phyloP scores from a whole-genome alignment of 2,888 invertebrate species.

The Eilema sororculum region DNA sequence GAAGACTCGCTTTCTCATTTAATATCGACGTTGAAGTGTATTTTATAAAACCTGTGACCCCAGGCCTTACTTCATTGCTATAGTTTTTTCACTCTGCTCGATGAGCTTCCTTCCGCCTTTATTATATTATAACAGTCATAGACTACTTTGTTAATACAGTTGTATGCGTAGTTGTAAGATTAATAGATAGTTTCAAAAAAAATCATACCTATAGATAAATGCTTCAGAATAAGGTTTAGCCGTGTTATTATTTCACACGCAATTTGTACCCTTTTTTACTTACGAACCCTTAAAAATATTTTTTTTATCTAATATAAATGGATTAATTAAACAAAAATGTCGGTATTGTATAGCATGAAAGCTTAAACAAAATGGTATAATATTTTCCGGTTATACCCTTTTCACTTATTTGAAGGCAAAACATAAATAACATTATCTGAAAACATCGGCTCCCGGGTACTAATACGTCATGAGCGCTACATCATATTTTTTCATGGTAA shows the following conservation, averaged over 20 bases:
- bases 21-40: not conserved
- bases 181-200: not conserved
- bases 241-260: not conserved
- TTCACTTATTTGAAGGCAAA: conserved; percentile 48
- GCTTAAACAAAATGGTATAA: conserved; percentile 27
- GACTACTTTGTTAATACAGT: too few relatives aligned
- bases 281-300: not conserved
- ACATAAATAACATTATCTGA: conserved; percentile 58
- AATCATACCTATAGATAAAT: not conserved
- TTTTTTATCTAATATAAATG: not conserved
- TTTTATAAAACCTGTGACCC: not conserved
- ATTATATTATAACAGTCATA: too few relatives aligned
- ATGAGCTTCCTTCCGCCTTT: too few relatives aligned
- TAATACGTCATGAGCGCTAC: conserved; percentile 47
- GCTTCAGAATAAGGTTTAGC: not conserved
- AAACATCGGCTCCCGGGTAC: conserved; percentile 24
- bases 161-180: not conserved
- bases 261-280: not conserved
- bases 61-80: not conserved
- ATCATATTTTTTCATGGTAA: conserved; percentile 51
- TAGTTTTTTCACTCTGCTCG: not conserved
- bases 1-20: not conserved
- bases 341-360: not conserved
- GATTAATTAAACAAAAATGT: conserved; percentile 22
- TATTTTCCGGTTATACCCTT: conserved; percentile 31